Percentiles rank a stretch among this genome's conserved stretches.
phyloP scores from a whole-genome alignment of 2,797 vertebrate genomes.

The Oreochromis grahami region DNA sequence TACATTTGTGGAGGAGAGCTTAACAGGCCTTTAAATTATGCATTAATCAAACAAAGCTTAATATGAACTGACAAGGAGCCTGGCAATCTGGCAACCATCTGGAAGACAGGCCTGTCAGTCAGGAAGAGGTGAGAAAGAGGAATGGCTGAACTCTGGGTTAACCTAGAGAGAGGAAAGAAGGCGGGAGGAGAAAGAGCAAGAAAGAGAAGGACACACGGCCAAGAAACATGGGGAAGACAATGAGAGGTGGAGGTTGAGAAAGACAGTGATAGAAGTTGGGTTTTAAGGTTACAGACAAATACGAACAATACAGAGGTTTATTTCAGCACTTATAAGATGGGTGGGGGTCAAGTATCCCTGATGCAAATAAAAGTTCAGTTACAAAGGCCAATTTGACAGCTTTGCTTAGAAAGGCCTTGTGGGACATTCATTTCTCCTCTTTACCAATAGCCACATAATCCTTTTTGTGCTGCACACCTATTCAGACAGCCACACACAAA shows the following conservation, averaged over 20 bases:
- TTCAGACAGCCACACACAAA: background rate
- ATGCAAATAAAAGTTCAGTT: slow-evolving; percentile 29
- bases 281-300: slow-evolving; percentile 31
- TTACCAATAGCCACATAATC: slow-evolving; percentile 28
- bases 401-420: slow-evolving; percentile 22
- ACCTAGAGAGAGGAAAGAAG: slow-evolving; percentile 10
- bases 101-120: slow-evolving; percentile 69
- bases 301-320: slow-evolving; percentile 25
- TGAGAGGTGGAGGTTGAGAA: slow-evolving; percentile 13
- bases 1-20: slow-evolving; percentile 56
- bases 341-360: slow-evolving; percentile 21
- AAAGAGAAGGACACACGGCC: background rate
- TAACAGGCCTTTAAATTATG: slow-evolving; percentile 66
- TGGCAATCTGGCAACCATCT: slow-evolving; percentile 71
- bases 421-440: slow-evolving; percentile 24
- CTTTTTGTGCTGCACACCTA: background rate
- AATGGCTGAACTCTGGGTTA: slow-evolving; percentile 53
- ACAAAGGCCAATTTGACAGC: slow-evolving; percentile 32
- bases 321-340: slow-evolving; percentile 10
- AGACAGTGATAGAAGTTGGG: slow-evolving; percentile 14
- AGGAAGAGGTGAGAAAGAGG: slow-evolving; percentile 63
- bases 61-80: slow-evolving; percentile 68
- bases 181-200: background rate
- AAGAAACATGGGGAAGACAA: slow-evolving; percentile 4
- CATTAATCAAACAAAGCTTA: slow-evolving; percentile 67